Evolutionary conservation across 2,888 invertebrate species (phyloP).

Genomic region (Aspidiotus destructor): DNA sequence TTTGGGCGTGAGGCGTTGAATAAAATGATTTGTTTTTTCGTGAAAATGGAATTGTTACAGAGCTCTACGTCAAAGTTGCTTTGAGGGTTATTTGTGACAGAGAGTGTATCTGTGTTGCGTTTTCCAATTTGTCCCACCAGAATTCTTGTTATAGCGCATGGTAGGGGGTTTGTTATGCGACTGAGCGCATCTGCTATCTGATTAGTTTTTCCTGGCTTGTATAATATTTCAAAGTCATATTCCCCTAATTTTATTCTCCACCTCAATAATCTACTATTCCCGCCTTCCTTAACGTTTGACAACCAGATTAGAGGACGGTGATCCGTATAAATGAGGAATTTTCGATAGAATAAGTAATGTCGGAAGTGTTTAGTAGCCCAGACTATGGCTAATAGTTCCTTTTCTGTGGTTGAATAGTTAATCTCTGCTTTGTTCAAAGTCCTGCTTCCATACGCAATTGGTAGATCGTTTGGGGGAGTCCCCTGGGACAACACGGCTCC

Average conservation of each 20-base stretch:
- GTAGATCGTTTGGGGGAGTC: slow-evolving; percentile 39
- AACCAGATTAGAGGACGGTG: slow-evolving; percentile 20
- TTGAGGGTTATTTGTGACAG: too few relatives aligned
- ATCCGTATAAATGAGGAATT: slow-evolving; percentile 36
- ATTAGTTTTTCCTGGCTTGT: slow-evolving; percentile 26
- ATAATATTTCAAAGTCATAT: slow-evolving; percentile 24
- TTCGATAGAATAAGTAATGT: slow-evolving; percentile 37
- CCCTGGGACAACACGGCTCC: slow-evolving; percentile 38
- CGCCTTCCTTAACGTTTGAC: slow-evolving; percentile 21
- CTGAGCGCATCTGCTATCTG: too few relatives aligned
- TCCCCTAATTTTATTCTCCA: slow-evolving; percentile 23
- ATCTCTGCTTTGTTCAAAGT: slow-evolving; percentile 38
- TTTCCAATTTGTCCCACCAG: too few relatives aligned
- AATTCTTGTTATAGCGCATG: too few relatives aligned
- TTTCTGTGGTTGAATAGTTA: slow-evolving; percentile 39
- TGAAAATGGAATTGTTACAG: too few relatives aligned
- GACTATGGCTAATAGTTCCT: slow-evolving; percentile 39
- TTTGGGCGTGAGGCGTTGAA: too few relatives aligned
- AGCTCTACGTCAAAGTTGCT: too few relatives aligned
- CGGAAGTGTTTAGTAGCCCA: slow-evolving; percentile 39
- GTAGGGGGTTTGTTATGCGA: too few relatives aligned
- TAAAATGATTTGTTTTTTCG: too few relatives aligned
- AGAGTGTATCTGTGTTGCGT: too few relatives aligned
- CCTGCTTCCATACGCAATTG: slow-evolving; percentile 39
- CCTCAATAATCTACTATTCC: slow-evolving; percentile 5